phyloP scores from a whole-genome alignment of 2,888 invertebrate species.

The Drosophila greeni region DNA sequence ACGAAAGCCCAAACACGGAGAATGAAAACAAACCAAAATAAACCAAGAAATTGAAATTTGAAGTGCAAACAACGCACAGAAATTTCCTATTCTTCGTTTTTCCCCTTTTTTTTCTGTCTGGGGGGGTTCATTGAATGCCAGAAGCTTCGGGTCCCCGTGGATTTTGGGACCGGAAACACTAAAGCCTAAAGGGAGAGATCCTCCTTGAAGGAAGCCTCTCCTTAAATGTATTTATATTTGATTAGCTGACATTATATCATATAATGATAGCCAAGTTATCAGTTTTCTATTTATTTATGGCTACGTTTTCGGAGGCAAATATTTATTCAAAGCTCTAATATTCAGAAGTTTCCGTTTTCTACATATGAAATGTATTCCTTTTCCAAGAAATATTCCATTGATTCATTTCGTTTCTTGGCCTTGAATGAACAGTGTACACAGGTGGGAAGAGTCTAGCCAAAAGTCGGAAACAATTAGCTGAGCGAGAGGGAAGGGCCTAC shows the following conservation, averaged over 20 bases:
- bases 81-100: not conserved
- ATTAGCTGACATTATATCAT: not conserved
- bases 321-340: constrained; percentile 1
- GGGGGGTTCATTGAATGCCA: constrained; percentile 13
- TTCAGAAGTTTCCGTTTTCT: not conserved
- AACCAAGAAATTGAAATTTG: constrained; percentile 21
- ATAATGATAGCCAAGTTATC: not conserved
- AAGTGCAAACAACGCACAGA: constrained; percentile 25
- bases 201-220: not conserved
- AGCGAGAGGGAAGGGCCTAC: constrained; percentile 1
- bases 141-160: constrained; percentile 3
- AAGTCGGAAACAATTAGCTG: constrained; percentile 65
- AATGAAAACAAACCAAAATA: constrained; percentile 10
- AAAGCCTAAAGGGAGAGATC: not conserved
- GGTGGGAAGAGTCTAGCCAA: constrained; percentile 3
- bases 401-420: not conserved
- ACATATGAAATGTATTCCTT: not conserved
- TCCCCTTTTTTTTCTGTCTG: not conserved
- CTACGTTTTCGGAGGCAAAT: not conserved
- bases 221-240: not conserved
- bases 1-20: constrained; percentile 39
- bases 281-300: not conserved
- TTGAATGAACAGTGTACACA: constrained; percentile 3
- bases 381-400: not conserved
- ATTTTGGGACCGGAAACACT: constrained; percentile 4